Evolutionary conservation across 2,113 vertebrate species (phyloP).

Genomic region (Bufo gargarizans): DNA sequence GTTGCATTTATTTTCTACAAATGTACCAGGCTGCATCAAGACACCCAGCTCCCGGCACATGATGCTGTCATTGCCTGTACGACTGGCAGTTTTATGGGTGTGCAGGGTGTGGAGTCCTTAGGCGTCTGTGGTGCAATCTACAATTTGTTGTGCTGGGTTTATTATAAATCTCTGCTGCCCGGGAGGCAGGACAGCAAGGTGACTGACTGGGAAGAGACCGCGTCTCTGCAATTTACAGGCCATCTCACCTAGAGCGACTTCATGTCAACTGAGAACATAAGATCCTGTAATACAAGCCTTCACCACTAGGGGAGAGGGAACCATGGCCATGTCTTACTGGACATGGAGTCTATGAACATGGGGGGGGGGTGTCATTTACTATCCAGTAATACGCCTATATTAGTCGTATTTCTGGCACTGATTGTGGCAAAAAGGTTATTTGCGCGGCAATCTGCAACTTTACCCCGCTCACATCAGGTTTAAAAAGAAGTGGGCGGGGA

Average conservation of each 20-base stretch:
- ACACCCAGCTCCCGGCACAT: neutral
- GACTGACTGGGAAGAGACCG: neutral
- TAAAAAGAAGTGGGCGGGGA: too few relatives aligned
- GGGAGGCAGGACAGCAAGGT: neutral
- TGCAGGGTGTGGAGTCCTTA: constrained; percentile 28
- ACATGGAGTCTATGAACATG: too few relatives aligned
- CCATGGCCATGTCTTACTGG: too few relatives aligned
- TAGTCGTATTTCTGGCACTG: too few relatives aligned
- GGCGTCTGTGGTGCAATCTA: constrained; percentile 29
- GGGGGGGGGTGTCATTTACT: too few relatives aligned
- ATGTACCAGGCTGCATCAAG: neutral
- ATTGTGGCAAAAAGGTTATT: too few relatives aligned
- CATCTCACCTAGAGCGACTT: neutral
- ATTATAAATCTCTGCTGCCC: neutral
- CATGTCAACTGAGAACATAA: neutral
- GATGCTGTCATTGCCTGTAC: neutral
- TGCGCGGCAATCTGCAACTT: too few relatives aligned
- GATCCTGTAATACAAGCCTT: neutral
- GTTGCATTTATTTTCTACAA: neutral
- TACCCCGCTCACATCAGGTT: too few relatives aligned
- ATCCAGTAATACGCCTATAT: too few relatives aligned
- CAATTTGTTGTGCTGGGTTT: constrained; percentile 32
- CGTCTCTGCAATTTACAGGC: neutral
- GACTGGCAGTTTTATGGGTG: constrained; percentile 50
- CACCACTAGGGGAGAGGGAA: neutral